A percentile compares a stretch with the other conserved stretches of the same genome.
These are phyloP conservation scores for Hippopotamus amphibius DNA, from an alignment of 2,113 vertebrate genomes.

Conservation along the genomic window DNA sequence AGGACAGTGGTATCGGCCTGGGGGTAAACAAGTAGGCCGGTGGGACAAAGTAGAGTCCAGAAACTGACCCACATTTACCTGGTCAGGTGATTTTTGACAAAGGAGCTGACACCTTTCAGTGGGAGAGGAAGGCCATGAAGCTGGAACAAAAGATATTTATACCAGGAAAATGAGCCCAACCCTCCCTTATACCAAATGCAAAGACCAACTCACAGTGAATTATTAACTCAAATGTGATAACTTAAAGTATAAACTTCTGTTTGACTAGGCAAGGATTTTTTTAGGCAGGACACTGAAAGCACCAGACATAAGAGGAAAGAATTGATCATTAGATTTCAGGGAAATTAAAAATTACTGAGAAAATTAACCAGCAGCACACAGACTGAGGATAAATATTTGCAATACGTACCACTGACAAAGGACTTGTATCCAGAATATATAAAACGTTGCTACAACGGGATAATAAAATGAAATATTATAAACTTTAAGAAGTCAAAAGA, in stretches of 20 bases:
- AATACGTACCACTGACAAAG: not conserved
- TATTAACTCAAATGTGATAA: no score
- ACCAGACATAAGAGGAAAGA: not conserved
- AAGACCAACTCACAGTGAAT: not conserved
- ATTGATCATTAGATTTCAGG: not conserved
- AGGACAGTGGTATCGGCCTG: not conserved
- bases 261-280: not conserved
- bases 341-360: not conserved
- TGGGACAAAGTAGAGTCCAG: not conserved
- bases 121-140: not conserved
- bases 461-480: not conserved
- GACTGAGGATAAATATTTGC: not conserved
- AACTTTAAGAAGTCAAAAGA: not conserved
- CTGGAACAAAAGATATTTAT: not conserved
- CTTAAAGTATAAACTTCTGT: not conserved
- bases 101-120: not conserved
- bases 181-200: no score
- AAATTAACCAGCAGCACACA: not conserved
- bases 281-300: not conserved
- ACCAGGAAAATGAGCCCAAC: not conserved
- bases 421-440: not conserved
- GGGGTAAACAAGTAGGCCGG: not conserved
- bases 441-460: not conserved
- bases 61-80: accelerated
- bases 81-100: not conserved